Conservation (phyloP, 2,113 vertebrate genomes). For the Geothlypis trichas region DNA sequence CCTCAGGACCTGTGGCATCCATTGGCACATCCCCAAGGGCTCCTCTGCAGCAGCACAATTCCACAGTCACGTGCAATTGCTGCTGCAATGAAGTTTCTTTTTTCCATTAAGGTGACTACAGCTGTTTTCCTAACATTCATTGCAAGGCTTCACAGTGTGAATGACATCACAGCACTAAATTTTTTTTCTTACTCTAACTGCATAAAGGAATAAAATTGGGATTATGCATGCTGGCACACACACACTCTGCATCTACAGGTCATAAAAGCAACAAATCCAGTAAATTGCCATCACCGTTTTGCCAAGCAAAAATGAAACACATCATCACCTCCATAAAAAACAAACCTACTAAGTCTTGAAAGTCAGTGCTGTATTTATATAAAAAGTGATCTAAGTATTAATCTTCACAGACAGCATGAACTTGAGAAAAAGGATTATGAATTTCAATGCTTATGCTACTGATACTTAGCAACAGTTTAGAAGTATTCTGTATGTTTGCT, state of each 20-base stretch:
- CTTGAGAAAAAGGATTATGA: background rate
- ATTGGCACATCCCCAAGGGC: background rate
- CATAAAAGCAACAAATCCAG: constrained; percentile 42
- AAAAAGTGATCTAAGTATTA: background rate
- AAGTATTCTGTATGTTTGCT: background rate
- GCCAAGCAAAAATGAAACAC: constrained; percentile 5
- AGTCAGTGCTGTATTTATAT: background rate
- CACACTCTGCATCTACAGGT: background rate
- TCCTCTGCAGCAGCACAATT: background rate
- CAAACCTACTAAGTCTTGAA: background rate
- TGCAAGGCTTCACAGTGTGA: background rate
- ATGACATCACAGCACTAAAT: background rate
- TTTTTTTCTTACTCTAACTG: background rate
- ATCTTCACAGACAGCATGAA: background rate
- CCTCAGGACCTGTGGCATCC: background rate
- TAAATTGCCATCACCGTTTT: background rate
- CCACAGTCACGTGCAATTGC: background rate
- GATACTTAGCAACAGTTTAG: background rate
- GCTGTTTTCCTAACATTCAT: background rate
- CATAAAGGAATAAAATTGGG: background rate
- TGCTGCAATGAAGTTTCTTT: background rate
- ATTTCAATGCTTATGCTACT: background rate
- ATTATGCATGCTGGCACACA: background rate
- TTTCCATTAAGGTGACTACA: background rate
- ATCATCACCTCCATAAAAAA: background rate